Evolutionary conservation across 2,113 vertebrate species (phyloP), one percentile per base, ranked within the genome.

Genomic region (Panurus biarmicus): DNA sequence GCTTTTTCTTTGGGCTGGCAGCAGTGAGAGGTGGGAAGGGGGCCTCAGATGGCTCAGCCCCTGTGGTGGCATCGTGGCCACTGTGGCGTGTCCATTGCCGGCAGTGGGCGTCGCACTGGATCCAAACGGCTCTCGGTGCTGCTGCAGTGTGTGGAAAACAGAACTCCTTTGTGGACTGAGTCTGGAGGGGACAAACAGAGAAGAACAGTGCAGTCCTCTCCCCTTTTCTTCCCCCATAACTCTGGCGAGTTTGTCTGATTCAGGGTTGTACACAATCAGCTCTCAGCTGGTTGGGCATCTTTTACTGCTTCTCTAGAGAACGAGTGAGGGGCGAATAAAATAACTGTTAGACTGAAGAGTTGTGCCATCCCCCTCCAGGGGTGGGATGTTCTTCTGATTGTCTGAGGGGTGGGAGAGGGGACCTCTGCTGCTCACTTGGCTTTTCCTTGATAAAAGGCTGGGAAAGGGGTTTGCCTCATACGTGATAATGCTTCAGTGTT

Each of bases 181-280:
- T 62, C 66, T 64, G 54, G 62, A 95, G 87, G 80, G 69, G 78
- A 76, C 74, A 20, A 10, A 65, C n/a, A 35, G 38, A 73, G 40
- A 62, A 74, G 62, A 58, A 92, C 83, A 58, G 50, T 26, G 8
- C 5, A 7, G 24, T 81, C 82, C 81, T 89, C 84, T 90, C 90
- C 91, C 85, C 57, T 72, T 38, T 65, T 71, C 54, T 74, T 79
- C 40, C 84, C 86, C 79, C 14, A 9, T 5, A 4, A 4, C 57
- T 96, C 81, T 51, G 92, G 80, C 2, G 24, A 89, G 86, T 89
- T 54, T 79, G 73, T 87, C 40, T 47, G 69, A 58, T 97, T 96
- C 95, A 95, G 93, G 92, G 86, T 94, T 96, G 91, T 85, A 82
- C 69, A 13, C 81, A 95, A 97, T 95, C 95, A 87, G 96, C 91